Base-by-base conservation (phyloP, 2,113 vertebrate genomes). In the Paradisaea rubra region DNA sequence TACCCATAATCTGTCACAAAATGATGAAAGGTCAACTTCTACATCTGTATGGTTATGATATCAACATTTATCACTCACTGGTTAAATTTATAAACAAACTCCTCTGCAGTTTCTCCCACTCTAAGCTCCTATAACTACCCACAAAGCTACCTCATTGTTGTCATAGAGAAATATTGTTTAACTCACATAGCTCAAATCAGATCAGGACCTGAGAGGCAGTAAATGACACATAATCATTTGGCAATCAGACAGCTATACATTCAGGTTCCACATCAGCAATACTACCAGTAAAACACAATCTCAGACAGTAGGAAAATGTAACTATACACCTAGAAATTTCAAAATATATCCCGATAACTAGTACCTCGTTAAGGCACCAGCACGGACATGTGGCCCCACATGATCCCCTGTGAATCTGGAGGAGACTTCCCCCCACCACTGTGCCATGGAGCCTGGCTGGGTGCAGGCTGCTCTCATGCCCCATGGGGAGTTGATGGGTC, bases 341-440 rank as follows among this genome's bases (percentile, higher is more conserved):
- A 35, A n/a, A 73, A 66, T 24, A 5, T 6, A 9, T 63, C 70
- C 50, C 15, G 49, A 22, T 53, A 70, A 49, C 7, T 52, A 7
- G 14, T 9, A 33, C 4, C 24, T 31, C 0, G 0, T 25, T 78
- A 44, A 33, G 35, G 24, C n/a, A 68, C 25, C 3, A 4, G 4
- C 6, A 9, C 6, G 13, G 9, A 19, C 24, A 31, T 8, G 10
- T 49, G 47, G 9, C 7, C 13, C 28, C 21, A 59, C 3, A 7
- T 14, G 31, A 18, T 6, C 4, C 24, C 19, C 13, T 3, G 2
- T 33, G 39, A 64, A 44, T 14, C 19, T 6, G 3, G 20, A 69
- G 31, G 12, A 69, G 12, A 8, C 6, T 23, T 78, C 3, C 10
- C 24, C 15, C 15, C 6, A 17, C 5, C 20, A 7, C 2, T 20